Evolutionary conservation across 2,113 vertebrate species (phyloP), one percentile per base, ranked within the genome.

Genomic region (Pterocles gutturalis): DNA sequence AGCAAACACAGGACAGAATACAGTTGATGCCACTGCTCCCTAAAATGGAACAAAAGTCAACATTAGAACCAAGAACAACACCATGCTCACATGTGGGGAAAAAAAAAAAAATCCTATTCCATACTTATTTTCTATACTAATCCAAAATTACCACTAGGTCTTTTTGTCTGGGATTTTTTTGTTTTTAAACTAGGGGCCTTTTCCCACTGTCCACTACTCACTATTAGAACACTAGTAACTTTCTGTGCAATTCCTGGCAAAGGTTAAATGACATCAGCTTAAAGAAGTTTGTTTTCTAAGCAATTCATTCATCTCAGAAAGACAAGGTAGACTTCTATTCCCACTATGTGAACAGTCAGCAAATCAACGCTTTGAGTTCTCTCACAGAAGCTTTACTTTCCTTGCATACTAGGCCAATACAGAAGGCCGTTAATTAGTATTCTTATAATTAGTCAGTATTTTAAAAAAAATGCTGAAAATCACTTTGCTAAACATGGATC

Each of bases 1-100:
- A 90, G 25, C 57, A 90, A 96, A 86, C 43, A 54, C 21, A 69
- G 13, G 14, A 80, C 31, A 79, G 18, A 91, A 78, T 4, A 78
- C 22, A 69, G 31, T 3, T 70, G 48, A 87, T 79, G 18, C 5
- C 77, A 70, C 0, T 38, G 24, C 9, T 7, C 9, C 28, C 38
- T 62, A 49, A 83, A 82, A 77, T 14, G 22, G 58, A 80, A 53
- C 4, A 83, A 24, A 86, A 78, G 55, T 34, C 36, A 83, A 46
- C 21, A 84, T 17, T 2, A 65, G 22, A 94, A 90, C 5, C 3
- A 87, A 80, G 61, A 66, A 0, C 19, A 45, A 11, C 31, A n/a
- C 3, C 53, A 17, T 3, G 24, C 31, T 41, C 22, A 76, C 6
- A n/a, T 3, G 10, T 26, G 0, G 16, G 7, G 13, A n/a, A 4